Percentiles rank a stretch among this genome's conserved stretches.
phyloP scores from a whole-genome alignment of 2,797 vertebrate species.

The Podarcis siculus region DNA sequence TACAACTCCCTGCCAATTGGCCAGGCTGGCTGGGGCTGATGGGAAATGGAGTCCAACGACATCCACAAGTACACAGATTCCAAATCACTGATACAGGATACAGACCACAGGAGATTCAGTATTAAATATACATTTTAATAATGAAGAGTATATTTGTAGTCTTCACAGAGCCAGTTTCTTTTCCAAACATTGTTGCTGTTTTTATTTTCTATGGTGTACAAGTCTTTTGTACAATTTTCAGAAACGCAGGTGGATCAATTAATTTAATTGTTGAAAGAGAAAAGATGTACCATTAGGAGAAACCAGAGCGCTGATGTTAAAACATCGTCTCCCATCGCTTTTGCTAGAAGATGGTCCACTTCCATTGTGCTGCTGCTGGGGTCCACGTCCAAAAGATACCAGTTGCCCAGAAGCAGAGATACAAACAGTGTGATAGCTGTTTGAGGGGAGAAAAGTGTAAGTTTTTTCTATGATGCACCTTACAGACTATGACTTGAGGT shows the following conservation, averaged over 20 bases:
- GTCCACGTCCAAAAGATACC: conserved; percentile 63
- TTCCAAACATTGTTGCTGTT: too few relatives aligned
- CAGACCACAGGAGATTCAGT: too few relatives aligned
- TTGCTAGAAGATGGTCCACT: neutral
- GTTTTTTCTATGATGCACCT: neutral
- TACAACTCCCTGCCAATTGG: too few relatives aligned
- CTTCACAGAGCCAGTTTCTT: too few relatives aligned
- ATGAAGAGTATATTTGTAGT: too few relatives aligned
- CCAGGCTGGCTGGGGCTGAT: too few relatives aligned
- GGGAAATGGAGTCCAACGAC: too few relatives aligned
- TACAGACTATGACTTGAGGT: neutral
- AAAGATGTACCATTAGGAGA: conserved; percentile 57
- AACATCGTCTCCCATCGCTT: neutral
- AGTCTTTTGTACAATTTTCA: too few relatives aligned
- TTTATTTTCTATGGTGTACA: too few relatives aligned
- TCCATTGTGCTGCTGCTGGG: neutral
- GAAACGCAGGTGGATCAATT: neutral
- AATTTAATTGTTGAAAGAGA: neutral
- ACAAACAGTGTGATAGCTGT: conserved; percentile 69
- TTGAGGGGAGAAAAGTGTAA: neutral
- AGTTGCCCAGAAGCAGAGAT: conserved; percentile 56
- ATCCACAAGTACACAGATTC: too few relatives aligned
- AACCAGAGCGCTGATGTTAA: conserved; percentile 48
- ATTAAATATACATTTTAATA: too few relatives aligned
- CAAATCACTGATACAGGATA: too few relatives aligned